A percentile compares a stretch with the other conserved stretches of the same genome.
Conservation (phyloP, 2,888 invertebrate genomes). For the Plagodis pulveraria region DNA sequence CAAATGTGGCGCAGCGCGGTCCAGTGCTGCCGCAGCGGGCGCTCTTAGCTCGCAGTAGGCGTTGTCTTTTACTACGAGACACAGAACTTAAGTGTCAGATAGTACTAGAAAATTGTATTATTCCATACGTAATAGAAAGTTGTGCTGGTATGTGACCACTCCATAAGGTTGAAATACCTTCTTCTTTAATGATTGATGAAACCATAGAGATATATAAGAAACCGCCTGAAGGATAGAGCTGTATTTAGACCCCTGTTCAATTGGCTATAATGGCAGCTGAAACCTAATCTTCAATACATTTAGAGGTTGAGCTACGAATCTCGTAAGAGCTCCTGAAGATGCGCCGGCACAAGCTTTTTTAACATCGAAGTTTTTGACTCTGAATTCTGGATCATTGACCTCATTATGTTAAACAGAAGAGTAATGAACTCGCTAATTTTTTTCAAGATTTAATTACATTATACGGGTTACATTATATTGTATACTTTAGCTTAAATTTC, state of each 20-base stretch:
- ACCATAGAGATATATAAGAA: too few species aligned
- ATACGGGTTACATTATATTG: too few species aligned
- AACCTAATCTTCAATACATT: constrained; percentile 99
- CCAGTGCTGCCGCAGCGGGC: too few species aligned
- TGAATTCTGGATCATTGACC: constrained; percentile 42
- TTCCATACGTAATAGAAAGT: constrained; percentile 93
- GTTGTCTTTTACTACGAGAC: too few species aligned
- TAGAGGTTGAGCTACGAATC: constrained; percentile 94
- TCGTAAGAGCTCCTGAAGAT: constrained; percentile 91
- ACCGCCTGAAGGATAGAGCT: constrained; percentile 92
- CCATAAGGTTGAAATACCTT: constrained; percentile 95
- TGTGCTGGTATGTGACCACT: constrained; percentile 99
- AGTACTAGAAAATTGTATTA: constrained; percentile 93
- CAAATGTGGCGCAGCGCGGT: too few species aligned
- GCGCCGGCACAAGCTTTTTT: constrained; percentile 91
- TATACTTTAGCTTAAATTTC: too few species aligned
- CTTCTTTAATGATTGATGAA: constrained; percentile 91
- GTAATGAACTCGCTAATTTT: neutral
- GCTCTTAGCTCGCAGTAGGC: too few species aligned
- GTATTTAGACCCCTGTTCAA: constrained; percentile 90
- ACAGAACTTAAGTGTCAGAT: too few species aligned
- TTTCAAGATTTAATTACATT: neutral
- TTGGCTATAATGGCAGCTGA: constrained; percentile 98
- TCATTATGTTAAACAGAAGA: constrained; percentile 39
- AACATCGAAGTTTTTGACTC: constrained; percentile 59